These are phyloP conservation scores for Eurytoma californica DNA, from an alignment of 2,888 invertebrate species.

Conservation along the genomic window DNA sequence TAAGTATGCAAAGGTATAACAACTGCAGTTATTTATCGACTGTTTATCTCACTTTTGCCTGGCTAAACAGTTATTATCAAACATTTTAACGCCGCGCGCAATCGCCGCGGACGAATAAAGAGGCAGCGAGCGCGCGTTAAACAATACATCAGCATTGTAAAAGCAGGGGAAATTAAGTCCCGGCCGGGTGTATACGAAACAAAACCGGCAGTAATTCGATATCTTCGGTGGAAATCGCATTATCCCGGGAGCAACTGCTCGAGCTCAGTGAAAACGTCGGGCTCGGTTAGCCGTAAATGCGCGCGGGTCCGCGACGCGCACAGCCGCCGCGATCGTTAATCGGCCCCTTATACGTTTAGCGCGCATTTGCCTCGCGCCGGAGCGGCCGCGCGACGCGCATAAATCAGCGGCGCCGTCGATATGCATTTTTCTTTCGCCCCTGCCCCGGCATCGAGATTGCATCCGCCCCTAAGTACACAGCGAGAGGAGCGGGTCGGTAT, in stretches of 20 bases:
- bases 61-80: too few relatives aligned
- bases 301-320: neutral
- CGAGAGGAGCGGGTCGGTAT: neutral
- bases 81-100: too few relatives aligned
- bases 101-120: too few relatives aligned
- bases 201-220: conserved; percentile 2
- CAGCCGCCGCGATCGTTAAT: conserved; percentile 11
- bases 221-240: conserved; percentile 2
- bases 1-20: too few relatives aligned
- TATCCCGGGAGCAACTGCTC: neutral
- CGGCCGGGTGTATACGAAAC: neutral
- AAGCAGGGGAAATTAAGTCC: too few relatives aligned
- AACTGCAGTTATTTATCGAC: too few relatives aligned
- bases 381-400: neutral
- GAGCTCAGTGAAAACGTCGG: neutral
- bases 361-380: neutral
- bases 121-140: too few relatives aligned
- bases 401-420: conserved; percentile 1
- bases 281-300: neutral
- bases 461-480: neutral
- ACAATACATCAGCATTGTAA: too few relatives aligned
- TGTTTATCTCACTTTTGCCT: too few relatives aligned
- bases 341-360: neutral
- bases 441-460: neutral
- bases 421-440: neutral